Conservation (phyloP, 2,797 vertebrate species). For the Nasua narica region DNA sequence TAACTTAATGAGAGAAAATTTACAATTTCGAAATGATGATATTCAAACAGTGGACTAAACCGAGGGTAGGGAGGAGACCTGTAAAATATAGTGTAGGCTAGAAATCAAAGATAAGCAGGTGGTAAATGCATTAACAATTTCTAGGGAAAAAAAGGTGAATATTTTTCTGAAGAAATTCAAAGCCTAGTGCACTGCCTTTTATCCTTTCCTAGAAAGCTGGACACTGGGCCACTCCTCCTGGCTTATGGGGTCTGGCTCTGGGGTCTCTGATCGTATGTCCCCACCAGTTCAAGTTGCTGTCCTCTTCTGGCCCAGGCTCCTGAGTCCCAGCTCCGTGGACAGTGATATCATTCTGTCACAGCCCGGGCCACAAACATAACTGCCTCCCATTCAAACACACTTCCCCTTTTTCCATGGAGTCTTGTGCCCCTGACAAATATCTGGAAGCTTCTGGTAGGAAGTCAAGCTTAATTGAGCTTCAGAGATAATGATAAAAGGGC, state of each 20-base stretch:
- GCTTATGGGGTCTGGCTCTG: neutral
- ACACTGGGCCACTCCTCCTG: neutral
- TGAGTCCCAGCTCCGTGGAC: neutral
- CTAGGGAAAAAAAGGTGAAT: neutral
- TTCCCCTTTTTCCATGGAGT: neutral
- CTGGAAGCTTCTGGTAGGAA: constrained; percentile 46
- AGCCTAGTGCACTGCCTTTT: neutral
- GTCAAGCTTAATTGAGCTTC: constrained; percentile 51
- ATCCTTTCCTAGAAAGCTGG: neutral
- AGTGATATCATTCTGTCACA: neutral
- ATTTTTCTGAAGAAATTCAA: neutral
- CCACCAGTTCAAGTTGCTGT: too few species aligned
- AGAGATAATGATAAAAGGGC: neutral
- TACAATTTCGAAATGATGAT: neutral
- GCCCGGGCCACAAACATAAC: neutral
- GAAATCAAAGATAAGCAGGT: neutral
- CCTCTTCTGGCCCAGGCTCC: too few species aligned
- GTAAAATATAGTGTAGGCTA: neutral
- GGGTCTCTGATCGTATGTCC: too few species aligned
- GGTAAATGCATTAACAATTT: neutral
- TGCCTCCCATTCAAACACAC: constrained; percentile 42
- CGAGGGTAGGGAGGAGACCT: neutral
- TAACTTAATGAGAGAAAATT: neutral
- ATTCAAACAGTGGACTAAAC: neutral
- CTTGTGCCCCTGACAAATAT: constrained; percentile 44